These are phyloP conservation scores for Rhinella marina DNA, from an alignment of 2,797 vertebrate genomes.

Conservation along the genomic window DNA sequence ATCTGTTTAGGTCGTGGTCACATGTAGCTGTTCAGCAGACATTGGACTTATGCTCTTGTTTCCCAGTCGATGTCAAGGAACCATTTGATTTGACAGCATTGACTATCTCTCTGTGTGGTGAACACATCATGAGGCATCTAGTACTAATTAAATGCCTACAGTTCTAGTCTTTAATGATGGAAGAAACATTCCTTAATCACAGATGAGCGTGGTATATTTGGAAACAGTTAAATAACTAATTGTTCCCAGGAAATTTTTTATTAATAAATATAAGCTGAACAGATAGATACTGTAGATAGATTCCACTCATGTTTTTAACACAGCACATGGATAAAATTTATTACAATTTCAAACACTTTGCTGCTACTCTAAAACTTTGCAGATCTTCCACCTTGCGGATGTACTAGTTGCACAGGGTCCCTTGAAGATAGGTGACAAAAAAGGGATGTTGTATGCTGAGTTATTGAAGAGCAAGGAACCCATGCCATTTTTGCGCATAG, in stretches of 20 bases:
- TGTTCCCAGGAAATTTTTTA: background rate
- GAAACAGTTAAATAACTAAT: background rate
- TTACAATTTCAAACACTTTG: too few relatives aligned
- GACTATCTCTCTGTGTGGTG: background rate
- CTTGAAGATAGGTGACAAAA: too few relatives aligned
- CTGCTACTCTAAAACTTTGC: too few relatives aligned
- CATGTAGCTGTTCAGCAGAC: constrained; percentile 60
- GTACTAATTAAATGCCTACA: background rate
- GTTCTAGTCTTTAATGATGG: background rate
- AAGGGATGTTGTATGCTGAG: too few relatives aligned
- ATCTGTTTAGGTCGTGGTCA: constrained; percentile 62
- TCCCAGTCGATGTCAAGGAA: constrained; percentile 35
- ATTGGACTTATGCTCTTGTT: constrained; percentile 36
- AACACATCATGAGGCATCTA: background rate
- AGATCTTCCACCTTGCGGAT: too few relatives aligned
- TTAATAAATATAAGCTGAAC: background rate
- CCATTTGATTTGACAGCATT: constrained; percentile 29
- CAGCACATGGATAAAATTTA: too few relatives aligned
- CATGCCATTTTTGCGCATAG: too few relatives aligned
- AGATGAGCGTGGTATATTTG: background rate
- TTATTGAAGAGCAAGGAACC: too few relatives aligned
- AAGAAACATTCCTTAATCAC: background rate
- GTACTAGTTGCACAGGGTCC: too few relatives aligned
- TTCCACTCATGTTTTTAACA: too few relatives aligned
- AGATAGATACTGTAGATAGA: too few relatives aligned